A percentile compares a stretch with the other conserved stretches of the same genome.
These are phyloP conservation scores for Vulpes lagopus DNA, from an alignment of 2,113 vertebrate species.

Conservation along the genomic window DNA sequence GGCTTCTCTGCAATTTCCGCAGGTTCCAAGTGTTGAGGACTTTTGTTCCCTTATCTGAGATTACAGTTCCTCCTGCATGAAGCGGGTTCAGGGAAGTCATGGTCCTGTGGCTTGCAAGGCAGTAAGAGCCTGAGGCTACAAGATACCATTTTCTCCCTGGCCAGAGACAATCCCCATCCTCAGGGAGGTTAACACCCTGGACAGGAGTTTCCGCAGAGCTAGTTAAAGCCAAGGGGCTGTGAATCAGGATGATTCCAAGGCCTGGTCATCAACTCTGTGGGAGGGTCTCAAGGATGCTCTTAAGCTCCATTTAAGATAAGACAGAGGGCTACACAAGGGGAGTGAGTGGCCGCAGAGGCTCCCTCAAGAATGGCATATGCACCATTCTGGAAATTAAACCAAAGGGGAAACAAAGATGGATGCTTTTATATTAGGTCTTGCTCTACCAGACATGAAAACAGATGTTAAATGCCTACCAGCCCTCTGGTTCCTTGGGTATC, in stretches of 20 bases:
- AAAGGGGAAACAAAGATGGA: not conserved
- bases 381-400: not conserved
- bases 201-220: not conserved
- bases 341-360: not conserved
- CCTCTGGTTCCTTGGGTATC: not conserved
- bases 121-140: not conserved
- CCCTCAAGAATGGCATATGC: not conserved
- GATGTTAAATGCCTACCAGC: not conserved
- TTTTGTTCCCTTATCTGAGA: not conserved
- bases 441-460: not conserved
- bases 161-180: not conserved
- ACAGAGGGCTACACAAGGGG: not conserved
- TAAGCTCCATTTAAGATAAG: not conserved
- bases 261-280: not conserved
- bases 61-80: not conserved
- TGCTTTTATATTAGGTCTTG: not conserved
- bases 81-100: not conserved
- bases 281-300: not conserved
- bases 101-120: constrained; percentile 17
- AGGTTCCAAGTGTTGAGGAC: not conserved
- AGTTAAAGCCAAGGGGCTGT: not conserved
- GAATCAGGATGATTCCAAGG: not conserved
- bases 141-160: constrained; percentile 48
- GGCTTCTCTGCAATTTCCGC: not conserved
- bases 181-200: not conserved